Conservation (phyloP, 30 jellyfish, hydroid and myxozoan genomes). For the Nemopilema nomurai region DNA sequence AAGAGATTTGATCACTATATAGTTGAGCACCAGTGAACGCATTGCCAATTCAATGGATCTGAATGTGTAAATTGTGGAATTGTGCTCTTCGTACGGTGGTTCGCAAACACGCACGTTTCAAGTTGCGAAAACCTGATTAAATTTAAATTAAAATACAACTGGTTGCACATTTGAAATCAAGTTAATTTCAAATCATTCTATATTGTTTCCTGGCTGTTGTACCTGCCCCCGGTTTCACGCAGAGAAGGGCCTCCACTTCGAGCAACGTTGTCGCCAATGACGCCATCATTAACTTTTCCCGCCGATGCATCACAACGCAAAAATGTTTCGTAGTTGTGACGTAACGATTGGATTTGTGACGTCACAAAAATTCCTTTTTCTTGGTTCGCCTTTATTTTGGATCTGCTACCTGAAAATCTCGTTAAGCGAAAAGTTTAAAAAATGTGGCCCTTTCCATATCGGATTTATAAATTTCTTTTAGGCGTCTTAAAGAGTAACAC, state of each 20-base stretch:
- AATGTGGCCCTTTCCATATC: no score
- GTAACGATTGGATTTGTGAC: not conserved
- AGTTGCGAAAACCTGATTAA: conserved; percentile 26
- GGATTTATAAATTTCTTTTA: no score
- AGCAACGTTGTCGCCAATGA: not conserved
- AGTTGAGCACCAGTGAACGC: conserved; percentile 76
- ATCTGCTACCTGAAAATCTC: not conserved
- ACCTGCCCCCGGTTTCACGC: not conserved
- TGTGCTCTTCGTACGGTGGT: conserved; percentile 55
- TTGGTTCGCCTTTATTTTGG: not conserved
- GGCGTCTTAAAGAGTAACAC: no score
- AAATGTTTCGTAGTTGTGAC: not conserved
- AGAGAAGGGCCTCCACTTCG: not conserved
- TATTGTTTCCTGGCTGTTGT: not conserved
- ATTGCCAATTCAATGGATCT: conserved; percentile 60
- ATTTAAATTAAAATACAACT: conserved; percentile 14
- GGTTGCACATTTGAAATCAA: conserved; percentile 27
- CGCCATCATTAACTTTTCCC: not conserved
- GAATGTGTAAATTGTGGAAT: conserved; percentile 37
- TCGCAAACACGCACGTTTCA: conserved; percentile 28
- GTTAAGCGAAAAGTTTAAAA: no score
- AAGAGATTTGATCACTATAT: conserved; percentile 58
- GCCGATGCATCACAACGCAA: not conserved
- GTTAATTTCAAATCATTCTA: not conserved
- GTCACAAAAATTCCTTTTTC: not conserved